Evolutionary conservation across 92 coral and sea anemone species (phyloP).

Genomic region (Palythoa grandis): DNA sequence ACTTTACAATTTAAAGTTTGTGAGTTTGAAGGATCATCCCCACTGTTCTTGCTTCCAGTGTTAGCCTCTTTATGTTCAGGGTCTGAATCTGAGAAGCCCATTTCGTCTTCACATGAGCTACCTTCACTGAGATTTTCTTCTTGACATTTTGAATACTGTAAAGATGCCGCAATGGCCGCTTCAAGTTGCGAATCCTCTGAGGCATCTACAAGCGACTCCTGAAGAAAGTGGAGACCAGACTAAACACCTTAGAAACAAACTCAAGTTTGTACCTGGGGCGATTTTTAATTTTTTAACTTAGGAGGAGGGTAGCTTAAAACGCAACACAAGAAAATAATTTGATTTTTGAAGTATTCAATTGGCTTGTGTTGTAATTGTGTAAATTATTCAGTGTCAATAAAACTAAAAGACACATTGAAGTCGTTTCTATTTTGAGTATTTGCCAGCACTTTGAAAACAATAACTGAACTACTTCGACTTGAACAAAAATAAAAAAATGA

Average conservation of each 20-base stretch:
- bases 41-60: conserved; percentile 1
- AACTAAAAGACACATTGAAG: no score
- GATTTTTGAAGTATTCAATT: no score
- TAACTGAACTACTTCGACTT: no score
- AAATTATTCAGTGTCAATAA: no score
- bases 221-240: neutral
- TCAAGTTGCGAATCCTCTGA: conserved; percentile 98
- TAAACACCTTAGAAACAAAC: neutral
- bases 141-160: conserved; percentile 70
- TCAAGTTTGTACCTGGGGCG: no score
- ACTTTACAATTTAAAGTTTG: conserved; percentile 8
- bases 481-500: no score
- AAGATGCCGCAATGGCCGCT: conserved; percentile 97
- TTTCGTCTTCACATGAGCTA: conserved; percentile 73
- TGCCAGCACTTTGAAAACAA: no score
- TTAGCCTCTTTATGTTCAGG: conserved; percentile 73
- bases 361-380: no score
- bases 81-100: conserved; percentile 88
- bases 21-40: neutral
- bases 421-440: no score
- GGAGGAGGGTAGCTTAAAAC: no score
- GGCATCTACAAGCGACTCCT: conserved; percentile 97
- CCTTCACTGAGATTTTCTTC: conserved; percentile 60
- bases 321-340: no score
- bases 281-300: neutral